phyloP scores from a whole-genome alignment of 2,797 vertebrate species.

The Tauraco hartlaubi region DNA sequence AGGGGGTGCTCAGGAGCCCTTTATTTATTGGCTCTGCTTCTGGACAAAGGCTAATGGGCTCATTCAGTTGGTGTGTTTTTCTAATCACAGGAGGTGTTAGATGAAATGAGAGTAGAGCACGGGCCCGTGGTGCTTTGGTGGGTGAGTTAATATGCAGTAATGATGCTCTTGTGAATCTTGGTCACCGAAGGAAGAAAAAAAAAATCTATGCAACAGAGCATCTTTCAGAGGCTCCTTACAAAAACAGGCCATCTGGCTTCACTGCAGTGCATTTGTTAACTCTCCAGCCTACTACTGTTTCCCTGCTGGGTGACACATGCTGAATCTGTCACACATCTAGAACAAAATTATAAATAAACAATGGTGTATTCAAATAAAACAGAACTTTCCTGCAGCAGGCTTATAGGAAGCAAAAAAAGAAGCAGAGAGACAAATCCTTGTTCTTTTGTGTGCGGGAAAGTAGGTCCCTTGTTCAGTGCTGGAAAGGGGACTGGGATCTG shows the following conservation, averaged over 20 bases:
- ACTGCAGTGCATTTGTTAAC: slow-evolving; percentile 9
- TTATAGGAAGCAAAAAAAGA: not conserved
- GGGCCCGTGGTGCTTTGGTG: not conserved
- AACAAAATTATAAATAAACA: slow-evolving; percentile 69
- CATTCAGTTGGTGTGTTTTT: not conserved
- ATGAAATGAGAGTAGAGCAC: not conserved
- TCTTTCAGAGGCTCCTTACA: slow-evolving; percentile 30
- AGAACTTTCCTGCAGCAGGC: not conserved
- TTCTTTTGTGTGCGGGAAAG: not conserved
- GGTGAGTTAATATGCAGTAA: not conserved
- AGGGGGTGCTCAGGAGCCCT: not conserved
- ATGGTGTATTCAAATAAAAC: slow-evolving; percentile 47
- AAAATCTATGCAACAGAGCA: slow-evolving; percentile 26
- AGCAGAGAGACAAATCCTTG: not conserved
- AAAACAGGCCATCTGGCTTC: slow-evolving; percentile 59
- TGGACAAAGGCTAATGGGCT: not conserved
- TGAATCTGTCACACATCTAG: slow-evolving; percentile 62
- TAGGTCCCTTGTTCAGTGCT: not conserved
- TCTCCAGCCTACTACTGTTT: slow-evolving; percentile 42
- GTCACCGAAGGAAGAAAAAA: slow-evolving; percentile 7
- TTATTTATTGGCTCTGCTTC: not conserved
- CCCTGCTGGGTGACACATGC: slow-evolving; percentile 48
- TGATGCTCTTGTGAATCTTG: not conserved
- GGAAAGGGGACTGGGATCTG: not conserved
- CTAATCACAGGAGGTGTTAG: not conserved